Evolutionary conservation across 1,140 invertebrate species (phyloP).

Genomic region (Brachionus calyciflorus): DNA sequence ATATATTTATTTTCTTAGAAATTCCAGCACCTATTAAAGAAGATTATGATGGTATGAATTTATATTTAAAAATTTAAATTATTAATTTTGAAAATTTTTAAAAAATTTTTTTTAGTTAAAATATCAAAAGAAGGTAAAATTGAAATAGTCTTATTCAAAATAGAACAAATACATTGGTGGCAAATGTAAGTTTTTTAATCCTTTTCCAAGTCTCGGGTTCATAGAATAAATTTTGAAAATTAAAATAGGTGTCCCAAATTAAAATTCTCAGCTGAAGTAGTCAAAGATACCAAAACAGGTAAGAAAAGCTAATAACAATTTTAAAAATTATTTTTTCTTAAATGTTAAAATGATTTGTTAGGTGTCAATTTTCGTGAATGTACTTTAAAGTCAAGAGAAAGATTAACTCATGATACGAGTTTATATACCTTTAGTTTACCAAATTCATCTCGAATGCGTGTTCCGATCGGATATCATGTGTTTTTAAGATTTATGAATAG

Average conservation of each 20-base stretch:
- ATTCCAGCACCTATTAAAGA: slow-evolving; percentile 21
- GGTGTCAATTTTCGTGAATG: slow-evolving; percentile 32
- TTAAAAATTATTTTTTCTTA: neutral
- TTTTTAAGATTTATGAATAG: neutral
- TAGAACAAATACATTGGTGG: slow-evolving; percentile 45
- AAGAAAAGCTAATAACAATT: neutral
- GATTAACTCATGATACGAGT: slow-evolving; percentile 30
- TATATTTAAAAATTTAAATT: too few relatives aligned
- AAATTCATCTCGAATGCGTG: neutral
- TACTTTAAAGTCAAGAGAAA: neutral
- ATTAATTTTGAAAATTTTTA: too few relatives aligned
- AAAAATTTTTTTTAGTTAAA: slow-evolving; percentile 42
- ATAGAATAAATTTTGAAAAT: neutral
- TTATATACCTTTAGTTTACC: slow-evolving; percentile 25
- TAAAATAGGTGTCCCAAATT: slow-evolving; percentile 40
- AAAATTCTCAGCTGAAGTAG: slow-evolving; percentile 35
- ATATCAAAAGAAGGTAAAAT: slow-evolving; percentile 43
- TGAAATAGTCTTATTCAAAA: slow-evolving; percentile 12
- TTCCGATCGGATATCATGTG: slow-evolving; percentile 26
- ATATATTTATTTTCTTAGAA: neutral
- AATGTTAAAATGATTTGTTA: neutral
- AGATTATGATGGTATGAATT: slow-evolving; percentile 17
- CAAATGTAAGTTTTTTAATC: slow-evolving; percentile 15
- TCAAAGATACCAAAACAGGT: slow-evolving; percentile 27
- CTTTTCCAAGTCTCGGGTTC: neutral